These are phyloP conservation scores for Drosophila yakuba DNA, from an alignment of 1,140 invertebrate genomes.

Conservation along the genomic window DNA sequence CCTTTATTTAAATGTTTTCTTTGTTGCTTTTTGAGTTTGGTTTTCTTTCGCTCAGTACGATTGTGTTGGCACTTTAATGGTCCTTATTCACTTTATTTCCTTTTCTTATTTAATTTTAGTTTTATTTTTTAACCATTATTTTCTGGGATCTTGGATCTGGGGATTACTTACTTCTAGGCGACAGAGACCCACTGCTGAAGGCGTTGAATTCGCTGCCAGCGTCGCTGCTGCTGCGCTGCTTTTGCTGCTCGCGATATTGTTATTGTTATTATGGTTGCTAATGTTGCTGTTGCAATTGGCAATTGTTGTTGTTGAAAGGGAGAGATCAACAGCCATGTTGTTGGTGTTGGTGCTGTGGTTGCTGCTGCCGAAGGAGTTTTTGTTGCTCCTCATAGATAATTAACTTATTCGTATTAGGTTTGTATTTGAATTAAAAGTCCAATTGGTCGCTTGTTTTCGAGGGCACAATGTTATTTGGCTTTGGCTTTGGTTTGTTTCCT, in stretches of 20 bases:
- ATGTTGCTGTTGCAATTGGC: constrained; percentile 43
- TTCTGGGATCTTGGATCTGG: background rate
- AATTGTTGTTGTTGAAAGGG: constrained; percentile 49
- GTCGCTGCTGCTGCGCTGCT: constrained; percentile 52
- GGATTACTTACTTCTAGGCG: constrained; percentile 81
- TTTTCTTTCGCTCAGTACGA: background rate
- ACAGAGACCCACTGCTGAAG: constrained; percentile 72
- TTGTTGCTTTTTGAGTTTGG: background rate
- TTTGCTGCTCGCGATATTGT: constrained; percentile 43
- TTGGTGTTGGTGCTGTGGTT: constrained; percentile 49
- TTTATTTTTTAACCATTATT: background rate
- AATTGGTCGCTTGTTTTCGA: background rate
- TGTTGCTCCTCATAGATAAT: constrained; percentile 76
- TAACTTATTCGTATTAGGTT: constrained; percentile 15
- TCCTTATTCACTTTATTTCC: background rate
- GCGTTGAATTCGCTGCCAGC: constrained; percentile 21
- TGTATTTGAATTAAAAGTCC: background rate
- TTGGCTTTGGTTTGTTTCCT: constrained; percentile 30
- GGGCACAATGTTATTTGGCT: background rate
- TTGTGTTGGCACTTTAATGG: background rate
- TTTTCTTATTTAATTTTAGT: background rate
- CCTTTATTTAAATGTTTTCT: background rate
- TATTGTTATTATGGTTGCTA: constrained; percentile 21
- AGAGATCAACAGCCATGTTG: constrained; percentile 79
- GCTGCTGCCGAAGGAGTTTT: constrained; percentile 50